Evolutionary conservation across 2,113 vertebrate genomes (phyloP), one percentile per base, ranked within the genome.

Genomic region (Microtus ochrogaster): DNA sequence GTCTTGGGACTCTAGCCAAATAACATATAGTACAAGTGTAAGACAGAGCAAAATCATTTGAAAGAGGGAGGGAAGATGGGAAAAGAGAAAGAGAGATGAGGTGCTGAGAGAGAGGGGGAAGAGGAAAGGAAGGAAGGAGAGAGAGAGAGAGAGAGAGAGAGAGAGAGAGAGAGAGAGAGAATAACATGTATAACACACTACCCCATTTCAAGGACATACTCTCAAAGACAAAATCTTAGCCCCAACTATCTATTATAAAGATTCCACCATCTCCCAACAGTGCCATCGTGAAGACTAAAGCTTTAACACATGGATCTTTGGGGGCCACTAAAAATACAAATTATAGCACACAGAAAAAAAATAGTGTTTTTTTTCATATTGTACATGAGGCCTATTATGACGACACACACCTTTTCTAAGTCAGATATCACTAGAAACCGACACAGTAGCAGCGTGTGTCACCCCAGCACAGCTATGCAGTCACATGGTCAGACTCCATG

Each of bases 381-480:
- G 55, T 92, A n/a, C 14, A 91, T 79, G 83, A 85, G 12, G 70
- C 28, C 41, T 41, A 30, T 49, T 6, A 91, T 68, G 89, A 97
- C 55, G 44, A 81, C 39, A 92, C 36, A 66, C 89, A 4, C 39
- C 52, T 87, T 73, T 91, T 36, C 39, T 70, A 72, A 77, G 61
- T 94, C 61, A 30, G 63, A 83, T 89, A n/a, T 93, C 49, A 49
- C 82, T 81, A 91, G 95, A 95, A 68, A 79, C 73, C 58, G 11
- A 74, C 47, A 85, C n/a, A 58, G 30, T 93, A 36, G 83, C 58
- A 79, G 89, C 33, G 41, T 47, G 92, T 63, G 79, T 44, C 9
- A 49, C 5, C 36, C 49, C 94, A 36, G 39, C 36, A 41, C 47
- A 84, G 2, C 8, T 4, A n/a, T 19, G 11, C 2, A 17, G 6